phyloP scores from a whole-genome alignment of 2,113 vertebrate genomes.

The Synchiropus splendidus region DNA sequence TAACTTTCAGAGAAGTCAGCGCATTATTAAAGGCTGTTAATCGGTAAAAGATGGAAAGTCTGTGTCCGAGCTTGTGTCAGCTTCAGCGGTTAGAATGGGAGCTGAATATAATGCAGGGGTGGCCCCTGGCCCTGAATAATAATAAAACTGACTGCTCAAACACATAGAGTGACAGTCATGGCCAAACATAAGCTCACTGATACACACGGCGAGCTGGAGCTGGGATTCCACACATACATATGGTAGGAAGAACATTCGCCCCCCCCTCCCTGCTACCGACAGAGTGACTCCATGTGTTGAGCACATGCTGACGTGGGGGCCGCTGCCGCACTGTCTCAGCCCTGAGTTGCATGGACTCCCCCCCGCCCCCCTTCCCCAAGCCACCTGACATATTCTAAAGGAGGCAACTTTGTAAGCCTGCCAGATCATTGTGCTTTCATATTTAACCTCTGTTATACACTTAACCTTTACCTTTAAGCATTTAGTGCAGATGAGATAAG shows the following conservation, averaged over 20 bases:
- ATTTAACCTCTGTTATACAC: conserved; percentile 57
- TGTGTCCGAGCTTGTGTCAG: no score
- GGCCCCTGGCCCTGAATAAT: conserved; percentile 15
- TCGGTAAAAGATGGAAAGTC: no score
- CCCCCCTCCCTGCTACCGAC: conserved; percentile 24
- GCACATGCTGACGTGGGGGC: conserved; percentile 40
- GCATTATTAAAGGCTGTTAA: no score
- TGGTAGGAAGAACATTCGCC: conserved; percentile 33
- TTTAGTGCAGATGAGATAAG: conserved; percentile 26
- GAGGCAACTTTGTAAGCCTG: conserved; percentile 36
- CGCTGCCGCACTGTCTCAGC: conserved; percentile 43
- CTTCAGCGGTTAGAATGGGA: conserved; percentile 6
- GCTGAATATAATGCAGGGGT: conserved; percentile 16
- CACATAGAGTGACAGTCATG: conserved; percentile 11
- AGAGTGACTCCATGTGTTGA: conserved; percentile 49
- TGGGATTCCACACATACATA: conserved; percentile 46
- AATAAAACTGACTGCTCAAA: conserved; percentile 17
- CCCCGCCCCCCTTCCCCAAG: neutral
- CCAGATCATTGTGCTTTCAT: conserved; percentile 51
- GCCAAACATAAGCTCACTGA: conserved; percentile 19
- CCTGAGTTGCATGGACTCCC: conserved; percentile 22
- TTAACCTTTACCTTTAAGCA: conserved; percentile 58
- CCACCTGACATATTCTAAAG: conserved; percentile 50
- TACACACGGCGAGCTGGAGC: conserved; percentile 12
- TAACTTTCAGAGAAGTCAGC: no score